Evolutionary conservation across 2,113 vertebrate genomes (phyloP).

Genomic region (Arothron firmamentum): DNA sequence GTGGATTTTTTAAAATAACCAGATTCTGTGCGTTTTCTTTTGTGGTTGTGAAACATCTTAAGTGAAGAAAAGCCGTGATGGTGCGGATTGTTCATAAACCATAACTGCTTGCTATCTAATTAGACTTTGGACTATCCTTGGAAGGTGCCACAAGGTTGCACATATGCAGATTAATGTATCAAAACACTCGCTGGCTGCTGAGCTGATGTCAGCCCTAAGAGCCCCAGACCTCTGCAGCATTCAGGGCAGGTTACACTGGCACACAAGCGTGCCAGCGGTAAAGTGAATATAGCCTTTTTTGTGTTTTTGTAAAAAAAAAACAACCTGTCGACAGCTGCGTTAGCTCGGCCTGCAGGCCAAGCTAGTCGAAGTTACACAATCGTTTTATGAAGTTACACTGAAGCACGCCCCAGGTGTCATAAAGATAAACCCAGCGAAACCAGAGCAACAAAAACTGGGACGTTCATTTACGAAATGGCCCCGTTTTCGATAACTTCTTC

Average conservation of each 20-base stretch:
- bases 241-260: too few species aligned
- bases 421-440: conserved; percentile 71
- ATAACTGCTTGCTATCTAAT: conserved; percentile 68
- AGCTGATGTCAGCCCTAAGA: conserved; percentile 6
- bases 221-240: too few species aligned
- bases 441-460: conserved; percentile 46
- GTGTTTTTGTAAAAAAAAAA: neutral
- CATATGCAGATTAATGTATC: conserved; percentile 41
- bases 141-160: conserved; percentile 47
- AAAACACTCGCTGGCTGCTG: conserved; percentile 30
- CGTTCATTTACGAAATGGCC: conserved; percentile 28
- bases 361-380: conserved; percentile 59
- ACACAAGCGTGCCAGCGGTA: too few species aligned
- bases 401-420: conserved; percentile 57
- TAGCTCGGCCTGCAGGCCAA: conserved; percentile 28
- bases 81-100: conserved; percentile 65
- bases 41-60: neutral
- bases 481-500: neutral
- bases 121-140: conserved; percentile 67
- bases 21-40: neutral
- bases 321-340: neutral
- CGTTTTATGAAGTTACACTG: conserved; percentile 55
- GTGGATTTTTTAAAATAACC: too few species aligned
- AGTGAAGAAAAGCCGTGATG: neutral
- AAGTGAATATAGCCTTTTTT: neutral